Conservation (phyloP, 2,797 vertebrate species). For the Pipistrellus pipistrellus region DNA sequence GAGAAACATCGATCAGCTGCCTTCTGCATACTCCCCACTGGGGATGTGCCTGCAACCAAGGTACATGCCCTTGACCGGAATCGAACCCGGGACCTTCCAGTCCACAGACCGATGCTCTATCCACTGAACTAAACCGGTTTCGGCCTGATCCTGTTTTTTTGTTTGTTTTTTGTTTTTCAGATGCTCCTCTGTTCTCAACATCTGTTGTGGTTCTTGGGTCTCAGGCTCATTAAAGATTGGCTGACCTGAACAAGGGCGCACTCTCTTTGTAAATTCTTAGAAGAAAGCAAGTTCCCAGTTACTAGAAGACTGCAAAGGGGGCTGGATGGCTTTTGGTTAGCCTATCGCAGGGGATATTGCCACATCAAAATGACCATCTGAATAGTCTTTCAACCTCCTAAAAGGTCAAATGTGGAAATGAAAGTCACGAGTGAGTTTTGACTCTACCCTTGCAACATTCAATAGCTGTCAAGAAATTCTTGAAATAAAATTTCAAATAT, state of each 20-base stretch:
- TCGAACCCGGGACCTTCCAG: no score
- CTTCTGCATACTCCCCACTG: no score
- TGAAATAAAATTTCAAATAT: constrained; percentile 2
- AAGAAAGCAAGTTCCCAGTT: not conserved
- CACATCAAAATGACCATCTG: not conserved
- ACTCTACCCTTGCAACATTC: not conserved
- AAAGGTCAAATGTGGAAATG: constrained; percentile 32
- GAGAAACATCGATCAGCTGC: no score
- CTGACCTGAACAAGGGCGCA: not conserved
- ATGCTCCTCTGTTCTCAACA: not conserved
- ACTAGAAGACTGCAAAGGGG: not conserved
- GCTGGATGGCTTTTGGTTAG: not conserved
- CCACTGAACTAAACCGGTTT: no score
- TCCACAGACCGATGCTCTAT: no score
- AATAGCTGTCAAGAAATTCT: not conserved
- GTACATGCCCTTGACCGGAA: no score
- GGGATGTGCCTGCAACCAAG: no score
- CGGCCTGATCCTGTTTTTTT: no score
- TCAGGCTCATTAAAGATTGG: not conserved
- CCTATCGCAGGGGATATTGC: not conserved
- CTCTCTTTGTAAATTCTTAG: not conserved
- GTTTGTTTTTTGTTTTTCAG: not conserved
- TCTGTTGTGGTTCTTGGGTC: not conserved
- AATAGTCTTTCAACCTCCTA: not conserved
- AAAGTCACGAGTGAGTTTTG: not conserved